Conservation (phyloP, 2,888 invertebrate genomes). For the Mesochorus sp. region DNA sequence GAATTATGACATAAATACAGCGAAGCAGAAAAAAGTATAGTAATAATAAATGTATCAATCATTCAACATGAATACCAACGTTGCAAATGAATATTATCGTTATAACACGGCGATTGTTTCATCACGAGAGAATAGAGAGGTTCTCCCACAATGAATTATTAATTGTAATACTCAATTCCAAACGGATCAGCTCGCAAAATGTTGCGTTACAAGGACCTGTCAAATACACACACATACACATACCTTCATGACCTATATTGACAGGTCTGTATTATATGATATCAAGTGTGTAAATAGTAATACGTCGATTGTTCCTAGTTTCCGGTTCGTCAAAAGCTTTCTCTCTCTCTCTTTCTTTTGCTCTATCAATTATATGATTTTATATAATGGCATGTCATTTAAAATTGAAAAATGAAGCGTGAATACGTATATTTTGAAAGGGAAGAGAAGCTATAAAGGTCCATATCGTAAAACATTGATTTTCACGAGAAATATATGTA, state of each 20-base stretch:
- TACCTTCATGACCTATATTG: background rate
- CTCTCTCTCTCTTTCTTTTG: too few species aligned
- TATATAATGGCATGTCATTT: background rate
- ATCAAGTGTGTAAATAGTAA: background rate
- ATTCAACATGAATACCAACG: background rate
- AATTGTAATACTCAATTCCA: constrained; percentile 4
- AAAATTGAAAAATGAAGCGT: background rate
- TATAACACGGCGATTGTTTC: background rate
- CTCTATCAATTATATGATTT: background rate
- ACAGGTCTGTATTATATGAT: background rate
- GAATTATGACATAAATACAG: too few species aligned
- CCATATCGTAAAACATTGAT: background rate
- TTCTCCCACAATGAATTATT: background rate
- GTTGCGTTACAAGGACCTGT: constrained; percentile 10
- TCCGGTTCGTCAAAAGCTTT: background rate
- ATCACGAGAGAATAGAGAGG: background rate
- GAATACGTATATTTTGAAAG: too few species aligned
- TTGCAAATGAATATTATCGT: background rate
- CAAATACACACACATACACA: background rate
- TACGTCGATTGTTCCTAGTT: constrained; percentile 4
- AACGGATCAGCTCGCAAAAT: background rate
- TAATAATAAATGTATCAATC: background rate
- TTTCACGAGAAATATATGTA: background rate
- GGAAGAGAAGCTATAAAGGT: background rate
- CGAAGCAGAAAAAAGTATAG: too few species aligned